Evolutionary conservation across 2,888 invertebrate genomes (phyloP).

Genomic region (Galerucella nymphaeae): DNA sequence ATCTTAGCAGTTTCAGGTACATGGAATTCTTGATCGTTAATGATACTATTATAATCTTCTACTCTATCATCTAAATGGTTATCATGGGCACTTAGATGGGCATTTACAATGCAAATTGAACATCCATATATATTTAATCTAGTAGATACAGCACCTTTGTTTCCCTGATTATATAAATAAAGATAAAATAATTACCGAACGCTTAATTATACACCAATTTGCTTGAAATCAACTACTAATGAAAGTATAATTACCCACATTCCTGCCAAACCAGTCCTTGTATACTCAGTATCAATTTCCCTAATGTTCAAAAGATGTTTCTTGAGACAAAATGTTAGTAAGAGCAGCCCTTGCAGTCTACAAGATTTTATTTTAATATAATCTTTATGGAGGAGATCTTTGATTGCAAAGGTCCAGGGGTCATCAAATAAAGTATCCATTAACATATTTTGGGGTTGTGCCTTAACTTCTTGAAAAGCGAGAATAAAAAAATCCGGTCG

Average conservation of each 20-base stretch:
- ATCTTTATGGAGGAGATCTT: constrained; percentile 76
- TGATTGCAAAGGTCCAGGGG: constrained; percentile 84
- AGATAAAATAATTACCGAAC: neutral
- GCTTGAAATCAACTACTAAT: neutral
- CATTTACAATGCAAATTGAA: constrained; percentile 88
- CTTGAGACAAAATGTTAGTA: constrained; percentile 81
- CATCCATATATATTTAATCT: constrained; percentile 89
- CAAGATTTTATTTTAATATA: constrained; percentile 84
- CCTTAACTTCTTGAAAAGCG: constrained; percentile 89
- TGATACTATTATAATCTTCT: constrained; percentile 87
- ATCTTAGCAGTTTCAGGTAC: constrained; percentile 83
- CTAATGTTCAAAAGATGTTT: constrained; percentile 84
- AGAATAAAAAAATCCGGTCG: constrained; percentile 87
- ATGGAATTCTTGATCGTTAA: constrained; percentile 85
- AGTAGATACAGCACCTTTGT: constrained; percentile 93
- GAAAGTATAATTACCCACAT: constrained; percentile 80
- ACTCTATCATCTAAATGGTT: constrained; percentile 85
- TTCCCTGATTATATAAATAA: constrained; percentile 76
- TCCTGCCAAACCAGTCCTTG: constrained; percentile 90
- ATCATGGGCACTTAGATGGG: constrained; percentile 92
- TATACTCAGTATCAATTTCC: constrained; percentile 87
- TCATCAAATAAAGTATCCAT: constrained; percentile 85
- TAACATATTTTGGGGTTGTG: constrained; percentile 86
- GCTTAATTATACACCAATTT: no score
- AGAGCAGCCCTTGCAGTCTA: constrained; percentile 84